Evolutionary conservation across 2,113 vertebrate genomes (phyloP).

Genomic region (Suncus etruscus): DNA sequence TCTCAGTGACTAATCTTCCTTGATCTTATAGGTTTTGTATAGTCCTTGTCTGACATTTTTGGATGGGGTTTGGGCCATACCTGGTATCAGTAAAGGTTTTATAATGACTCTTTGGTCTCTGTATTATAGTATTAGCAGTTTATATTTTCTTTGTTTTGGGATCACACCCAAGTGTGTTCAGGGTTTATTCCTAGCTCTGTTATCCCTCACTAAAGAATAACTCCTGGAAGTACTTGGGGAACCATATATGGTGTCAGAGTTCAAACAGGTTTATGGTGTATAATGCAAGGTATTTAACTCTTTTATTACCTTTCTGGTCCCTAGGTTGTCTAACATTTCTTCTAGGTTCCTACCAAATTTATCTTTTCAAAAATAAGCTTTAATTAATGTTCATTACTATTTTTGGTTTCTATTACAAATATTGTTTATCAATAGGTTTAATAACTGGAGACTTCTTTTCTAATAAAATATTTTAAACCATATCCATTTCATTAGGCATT

Average conservation of each 20-base stretch:
- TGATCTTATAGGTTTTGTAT: neutral
- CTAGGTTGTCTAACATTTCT: neutral
- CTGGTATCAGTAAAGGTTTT: too few species aligned
- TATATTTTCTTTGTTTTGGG: neutral
- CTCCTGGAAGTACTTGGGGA: too few species aligned
- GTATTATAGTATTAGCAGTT: neutral
- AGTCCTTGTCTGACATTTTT: too few species aligned
- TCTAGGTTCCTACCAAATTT: neutral
- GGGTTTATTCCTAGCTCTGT: too few species aligned
- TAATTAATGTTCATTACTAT: neutral
- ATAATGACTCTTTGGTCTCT: neutral
- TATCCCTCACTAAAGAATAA: too few species aligned
- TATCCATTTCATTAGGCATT: neutral
- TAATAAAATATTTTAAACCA: conserved; percentile 11
- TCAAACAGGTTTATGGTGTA: too few species aligned
- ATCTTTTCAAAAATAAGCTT: neutral
- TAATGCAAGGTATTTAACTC: too few species aligned
- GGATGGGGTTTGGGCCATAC: too few species aligned
- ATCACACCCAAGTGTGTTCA: too few species aligned
- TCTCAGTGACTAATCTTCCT: neutral
- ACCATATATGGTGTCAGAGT: too few species aligned
- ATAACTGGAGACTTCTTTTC: conserved; percentile 40
- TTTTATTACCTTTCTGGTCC: too few species aligned
- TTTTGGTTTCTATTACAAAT: neutral
- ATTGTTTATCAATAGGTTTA: neutral